Percentiles rank a stretch among this genome's conserved stretches.
phyloP scores from a whole-genome alignment of 2,888 invertebrate genomes.

The Tetropium fuscum region DNA sequence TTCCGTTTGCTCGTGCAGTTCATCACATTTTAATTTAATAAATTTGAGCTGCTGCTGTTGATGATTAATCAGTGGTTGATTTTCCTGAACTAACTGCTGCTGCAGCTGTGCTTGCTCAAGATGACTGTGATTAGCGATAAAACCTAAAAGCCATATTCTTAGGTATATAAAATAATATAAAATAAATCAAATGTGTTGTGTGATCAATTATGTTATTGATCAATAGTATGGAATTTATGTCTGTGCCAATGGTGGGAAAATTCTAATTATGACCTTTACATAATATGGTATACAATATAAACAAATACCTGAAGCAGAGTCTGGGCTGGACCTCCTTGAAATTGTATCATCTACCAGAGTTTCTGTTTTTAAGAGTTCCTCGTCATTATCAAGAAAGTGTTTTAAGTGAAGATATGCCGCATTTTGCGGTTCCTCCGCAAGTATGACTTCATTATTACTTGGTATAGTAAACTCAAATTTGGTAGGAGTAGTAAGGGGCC shows the following conservation, averaged over 20 bases:
- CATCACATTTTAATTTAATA: neutral
- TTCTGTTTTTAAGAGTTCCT: slow-evolving; percentile 54
- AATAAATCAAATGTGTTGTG: slow-evolving; percentile 19
- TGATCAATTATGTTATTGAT: no score
- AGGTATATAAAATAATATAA: neutral
- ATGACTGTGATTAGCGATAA: slow-evolving; percentile 7
- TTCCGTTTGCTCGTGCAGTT: slow-evolving; percentile 15
- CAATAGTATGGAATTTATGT: no score
- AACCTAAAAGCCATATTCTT: slow-evolving; percentile 5
- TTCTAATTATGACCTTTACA: no score
- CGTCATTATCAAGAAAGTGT: slow-evolving; percentile 61
- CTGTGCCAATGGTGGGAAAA: no score
- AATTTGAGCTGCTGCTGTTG: slow-evolving; percentile 8
- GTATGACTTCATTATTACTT: slow-evolving; percentile 45
- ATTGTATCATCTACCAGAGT: slow-evolving; percentile 45
- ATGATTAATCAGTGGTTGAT: slow-evolving; percentile 1
- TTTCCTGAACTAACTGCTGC: slow-evolving; percentile 17
- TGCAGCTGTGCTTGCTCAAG: slow-evolving; percentile 8
- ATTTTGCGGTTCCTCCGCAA: slow-evolving; percentile 56
- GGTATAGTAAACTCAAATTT: slow-evolving; percentile 56
- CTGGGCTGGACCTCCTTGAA: slow-evolving; percentile 53
- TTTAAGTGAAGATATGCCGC: slow-evolving; percentile 60
- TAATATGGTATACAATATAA: no score
- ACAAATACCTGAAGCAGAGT: no score
- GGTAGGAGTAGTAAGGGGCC: slow-evolving; percentile 49